phyloP scores from a whole-genome alignment of 2,888 invertebrate species.

The Eucriotettix oculatus region DNA sequence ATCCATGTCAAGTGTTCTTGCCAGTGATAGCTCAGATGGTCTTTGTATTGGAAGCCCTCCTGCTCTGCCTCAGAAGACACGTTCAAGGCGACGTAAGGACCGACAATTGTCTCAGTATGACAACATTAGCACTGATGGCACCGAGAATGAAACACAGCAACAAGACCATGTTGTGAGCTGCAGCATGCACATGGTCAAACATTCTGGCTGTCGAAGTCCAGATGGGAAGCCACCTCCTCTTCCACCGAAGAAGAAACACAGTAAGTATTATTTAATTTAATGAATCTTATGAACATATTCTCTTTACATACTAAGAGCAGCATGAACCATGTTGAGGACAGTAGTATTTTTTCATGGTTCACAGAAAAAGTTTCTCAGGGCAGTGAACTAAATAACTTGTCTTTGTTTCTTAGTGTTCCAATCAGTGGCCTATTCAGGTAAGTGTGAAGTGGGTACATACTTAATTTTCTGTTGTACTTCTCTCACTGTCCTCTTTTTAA shows the following conservation, averaged over 20 bases:
- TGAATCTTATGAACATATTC: background rate
- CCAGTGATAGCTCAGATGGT: background rate
- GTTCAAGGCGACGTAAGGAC: slow-evolving; percentile 30
- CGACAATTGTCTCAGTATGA: slow-evolving; percentile 53
- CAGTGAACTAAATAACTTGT: slow-evolving; percentile 27
- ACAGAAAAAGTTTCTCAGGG: background rate
- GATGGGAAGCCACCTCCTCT: slow-evolving; percentile 67
- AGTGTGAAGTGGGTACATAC: slow-evolving; percentile 35
- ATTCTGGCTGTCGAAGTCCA: slow-evolving; percentile 17
- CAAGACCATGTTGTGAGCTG: slow-evolving; percentile 15
- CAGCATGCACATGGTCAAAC: slow-evolving; percentile 23
- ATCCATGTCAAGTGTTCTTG: background rate
- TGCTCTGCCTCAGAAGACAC: slow-evolving; percentile 45
- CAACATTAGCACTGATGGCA: slow-evolving; percentile 33
- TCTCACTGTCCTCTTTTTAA: background rate
- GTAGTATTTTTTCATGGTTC: background rate
- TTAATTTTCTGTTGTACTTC: background rate
- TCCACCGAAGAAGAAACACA: slow-evolving; percentile 86
- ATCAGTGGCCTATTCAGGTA: slow-evolving; percentile 91
- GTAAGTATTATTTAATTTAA: slow-evolving; percentile 45
- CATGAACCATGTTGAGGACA: background rate
- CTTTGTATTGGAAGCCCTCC: slow-evolving; percentile 27
- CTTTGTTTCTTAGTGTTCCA: slow-evolving; percentile 67
- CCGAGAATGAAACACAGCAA: background rate
- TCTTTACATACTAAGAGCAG: background rate